These are phyloP conservation scores for Beroe forskalii DNA, from an alignment of 37 sponge, comb jelly and placozoan genomes.

Conservation along the genomic window DNA sequence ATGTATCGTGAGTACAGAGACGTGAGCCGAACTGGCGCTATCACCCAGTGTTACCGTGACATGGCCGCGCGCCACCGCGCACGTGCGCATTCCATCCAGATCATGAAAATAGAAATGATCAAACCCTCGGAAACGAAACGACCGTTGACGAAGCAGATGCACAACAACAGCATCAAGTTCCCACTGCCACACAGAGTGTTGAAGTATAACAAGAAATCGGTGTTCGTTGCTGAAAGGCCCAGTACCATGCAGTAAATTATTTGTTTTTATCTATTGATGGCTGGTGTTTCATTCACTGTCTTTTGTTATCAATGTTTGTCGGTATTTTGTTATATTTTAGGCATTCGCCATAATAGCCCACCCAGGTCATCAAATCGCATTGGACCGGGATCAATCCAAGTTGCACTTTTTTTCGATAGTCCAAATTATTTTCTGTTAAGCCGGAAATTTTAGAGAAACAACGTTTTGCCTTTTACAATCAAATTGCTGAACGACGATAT, in stretches of 20 bases:
- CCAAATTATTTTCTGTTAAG: no score
- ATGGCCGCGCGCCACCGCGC: slow-evolving; percentile 97
- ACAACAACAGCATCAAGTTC: slow-evolving; percentile 88
- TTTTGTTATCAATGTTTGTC: background rate
- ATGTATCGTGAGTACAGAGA: slow-evolving; percentile 99
- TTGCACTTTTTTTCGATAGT: no score
- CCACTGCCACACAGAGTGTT: slow-evolving; percentile 92
- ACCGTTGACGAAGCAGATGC: slow-evolving; percentile 62
- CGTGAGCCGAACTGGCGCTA: slow-evolving; percentile 86
- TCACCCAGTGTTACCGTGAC: slow-evolving; percentile 97
- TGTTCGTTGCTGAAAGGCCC: slow-evolving; percentile 84
- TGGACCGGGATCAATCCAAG: no score
- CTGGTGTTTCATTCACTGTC: background rate
- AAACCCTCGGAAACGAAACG: slow-evolving; percentile 29
- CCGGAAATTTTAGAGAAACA: no score
- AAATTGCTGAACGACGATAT: no score
- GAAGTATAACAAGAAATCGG: slow-evolving; percentile 76
- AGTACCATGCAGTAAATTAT: slow-evolving; percentile 79
- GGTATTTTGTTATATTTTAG: no score
- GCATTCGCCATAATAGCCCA: no score
- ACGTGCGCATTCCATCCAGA: slow-evolving; percentile 84
- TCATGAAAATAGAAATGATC: slow-evolving; percentile 79
- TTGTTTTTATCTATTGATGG: slow-evolving; percentile 42
- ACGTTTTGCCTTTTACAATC: no score
- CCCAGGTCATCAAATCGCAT: no score